Evolutionary conservation across 2,797 vertebrate species (phyloP), one percentile per base, ranked within the genome.

Genomic region (Pseudochromis fuscus): DNA sequence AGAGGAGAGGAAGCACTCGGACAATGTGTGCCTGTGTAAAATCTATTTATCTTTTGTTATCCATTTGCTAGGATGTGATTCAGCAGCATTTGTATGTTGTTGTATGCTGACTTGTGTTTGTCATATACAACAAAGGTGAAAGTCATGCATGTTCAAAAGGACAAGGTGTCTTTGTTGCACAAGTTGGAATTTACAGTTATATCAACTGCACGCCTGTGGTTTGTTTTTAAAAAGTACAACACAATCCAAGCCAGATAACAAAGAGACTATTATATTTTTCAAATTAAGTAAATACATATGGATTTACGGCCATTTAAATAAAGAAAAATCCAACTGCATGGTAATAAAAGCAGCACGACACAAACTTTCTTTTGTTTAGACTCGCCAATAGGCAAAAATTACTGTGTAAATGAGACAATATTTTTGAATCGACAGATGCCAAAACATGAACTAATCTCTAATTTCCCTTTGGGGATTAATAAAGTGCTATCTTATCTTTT

Each of bases 41-140:
- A 51, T 63, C 11, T 33, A 46, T 61, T 59, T 49, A 19, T 60
- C 40, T 52, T 77, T 67, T 77, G 45, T 72, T 35, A n/a, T 62
- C 16, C 28, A 0, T 45, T 63, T 64, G 69, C 57, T 52, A 6
- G 56, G 69, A 74, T 61, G 53, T 64, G 72, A 70, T 61, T 79
- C 52, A 75, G 44, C 56, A 13, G 53, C 55, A 53, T 51, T 59
- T 21, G 21, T 11, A 24, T 55, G 45, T 30, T 58, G 61, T 12
- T 40, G 21, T 44, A 50, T 53, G 57, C 30, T 24, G n/a, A 28
- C 16, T 38, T 51, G 12, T 44, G 68, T 65, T 49, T 56, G 50
- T 76, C 69, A 66, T 10, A 37, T 42, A 53, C 9, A 28, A 77
- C 60, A 77, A 81, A 77, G 45, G 19, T 21, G 1, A 31, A 42